Evolutionary conservation across 2,888 invertebrate species (phyloP), one percentile per base, ranked within the genome.

Genomic region (Brassicogethes aeneus): DNA sequence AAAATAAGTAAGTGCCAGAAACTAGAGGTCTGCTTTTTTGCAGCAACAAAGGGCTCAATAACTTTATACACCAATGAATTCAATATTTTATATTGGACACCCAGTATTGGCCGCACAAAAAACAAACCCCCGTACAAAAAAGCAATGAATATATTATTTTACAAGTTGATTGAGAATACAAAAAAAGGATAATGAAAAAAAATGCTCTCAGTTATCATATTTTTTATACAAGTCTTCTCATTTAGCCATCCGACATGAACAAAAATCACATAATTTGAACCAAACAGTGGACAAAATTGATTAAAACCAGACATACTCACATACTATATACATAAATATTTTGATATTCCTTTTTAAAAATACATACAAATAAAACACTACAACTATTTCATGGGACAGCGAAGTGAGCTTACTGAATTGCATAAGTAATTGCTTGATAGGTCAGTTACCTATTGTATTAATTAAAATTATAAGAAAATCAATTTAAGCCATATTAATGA

Each of bases 311-410:
- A 45, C 47, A 39, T 39, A 39, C 42, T 47, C n/a, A n/a, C n/a
- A n/a, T n/a, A n/a, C n/a, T 48, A 48, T 51, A 41, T 48, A 48
- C 46, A 48, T 42, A 47, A 44, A 48, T 44, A 45, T 37, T 43
- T 45, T 45, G 37, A 46, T 43, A 42, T 23, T 23, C 10, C 23
- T 23, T 23, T 10, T 23, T 23, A 47, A 48, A 43, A 44, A 38
- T 44, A 49, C 47, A 49, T 49, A 47, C 44, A 43, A 44, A 40
- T 48, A 48, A 43, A 46, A 48, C 43, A 44, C 42, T 43, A 43
- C 43, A 39, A n/a, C n/a, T n/a, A n/a, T n/a, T n/a, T n/a, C n/a
- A n/a, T n/a, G n/a, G n/a, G n/a, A n/a, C n/a, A n/a, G n/a, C n/a
- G n/a, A n/a, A n/a, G n/a, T n/a, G n/a, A n/a, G n/a, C n/a, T n/a